These are phyloP conservation scores for Maccullochella peelii DNA, from an alignment of 2,113 vertebrate genomes.

Conservation along the genomic window DNA sequence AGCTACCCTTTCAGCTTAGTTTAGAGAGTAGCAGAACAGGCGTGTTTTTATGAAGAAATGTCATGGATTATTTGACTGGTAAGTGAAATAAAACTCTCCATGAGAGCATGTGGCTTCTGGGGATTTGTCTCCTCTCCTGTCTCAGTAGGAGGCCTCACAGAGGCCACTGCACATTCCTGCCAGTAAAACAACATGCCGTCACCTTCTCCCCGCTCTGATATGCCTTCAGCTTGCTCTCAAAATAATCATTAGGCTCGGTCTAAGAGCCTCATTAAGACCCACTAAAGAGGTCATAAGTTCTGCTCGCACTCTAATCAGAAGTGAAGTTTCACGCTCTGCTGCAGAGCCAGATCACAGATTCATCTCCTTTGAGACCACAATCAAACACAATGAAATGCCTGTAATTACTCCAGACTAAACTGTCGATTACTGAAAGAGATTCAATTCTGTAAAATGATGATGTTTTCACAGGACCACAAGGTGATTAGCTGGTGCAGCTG, in stretches of 20 bases:
- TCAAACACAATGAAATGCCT: constrained; percentile 39
- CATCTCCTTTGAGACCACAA: constrained; percentile 41
- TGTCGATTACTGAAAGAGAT: constrained; percentile 5
- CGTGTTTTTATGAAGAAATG: constrained; percentile 1
- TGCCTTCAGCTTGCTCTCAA: constrained; percentile 41
- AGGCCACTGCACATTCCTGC: constrained; percentile 18
- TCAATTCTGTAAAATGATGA: constrained; percentile 1
- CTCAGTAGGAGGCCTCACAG: not conserved
- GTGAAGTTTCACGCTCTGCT: constrained; percentile 69
- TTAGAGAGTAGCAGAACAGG: not conserved
- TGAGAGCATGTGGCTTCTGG: not conserved
- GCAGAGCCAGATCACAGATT: constrained; percentile 40
- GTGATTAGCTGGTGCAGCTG: not conserved
- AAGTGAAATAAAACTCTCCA: constrained; percentile 12
- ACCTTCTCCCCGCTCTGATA: constrained; percentile 28
- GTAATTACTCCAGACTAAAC: constrained; percentile 50
- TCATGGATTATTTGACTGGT: constrained; percentile 33
- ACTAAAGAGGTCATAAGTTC: constrained; percentile 68
- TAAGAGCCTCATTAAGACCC: constrained; percentile 69
- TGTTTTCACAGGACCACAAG: not conserved
- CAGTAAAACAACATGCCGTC: constrained; percentile 26
- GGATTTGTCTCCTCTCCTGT: constrained; percentile 24
- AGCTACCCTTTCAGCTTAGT: constrained; percentile 22
- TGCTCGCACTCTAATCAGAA: constrained; percentile 65
- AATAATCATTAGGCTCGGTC: constrained; percentile 65